These are phyloP conservation scores for Sterrhoptilus dennistouni DNA, from an alignment of 2,113 vertebrate species.

Conservation along the genomic window DNA sequence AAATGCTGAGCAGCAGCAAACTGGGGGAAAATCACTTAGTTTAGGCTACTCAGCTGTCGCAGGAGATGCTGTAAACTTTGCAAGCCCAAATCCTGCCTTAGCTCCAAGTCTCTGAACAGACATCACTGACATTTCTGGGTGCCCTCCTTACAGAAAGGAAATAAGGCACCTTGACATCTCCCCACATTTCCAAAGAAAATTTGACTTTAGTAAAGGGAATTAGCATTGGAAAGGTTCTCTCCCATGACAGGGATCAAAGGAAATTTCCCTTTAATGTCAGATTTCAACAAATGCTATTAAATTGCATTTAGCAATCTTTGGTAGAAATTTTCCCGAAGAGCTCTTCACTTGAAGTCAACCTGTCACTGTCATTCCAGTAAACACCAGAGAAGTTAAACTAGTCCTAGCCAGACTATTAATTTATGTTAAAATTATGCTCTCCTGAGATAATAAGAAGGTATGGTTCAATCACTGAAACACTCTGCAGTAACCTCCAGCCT, in stretches of 20 bases:
- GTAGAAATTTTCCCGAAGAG: slow-evolving; percentile 42
- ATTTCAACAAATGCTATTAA: slow-evolving; percentile 68
- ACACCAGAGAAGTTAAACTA: slow-evolving; percentile 37
- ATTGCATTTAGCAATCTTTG: slow-evolving; percentile 63
- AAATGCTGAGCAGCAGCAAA: neutral
- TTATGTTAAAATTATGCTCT: slow-evolving; percentile 61
- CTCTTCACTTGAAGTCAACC: slow-evolving; percentile 52
- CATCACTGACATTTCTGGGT: slow-evolving; percentile 52
- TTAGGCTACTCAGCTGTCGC: neutral
- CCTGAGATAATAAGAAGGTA: slow-evolving; percentile 23
- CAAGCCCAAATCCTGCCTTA: neutral
- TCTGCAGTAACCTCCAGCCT: neutral
- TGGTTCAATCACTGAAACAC: neutral
- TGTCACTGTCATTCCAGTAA: slow-evolving; percentile 51
- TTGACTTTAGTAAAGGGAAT: slow-evolving; percentile 55
- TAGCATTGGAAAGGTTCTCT: slow-evolving; percentile 63
- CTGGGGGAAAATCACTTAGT: neutral
- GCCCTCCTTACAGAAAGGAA: slow-evolving; percentile 25
- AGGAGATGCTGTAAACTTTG: slow-evolving; percentile 25
- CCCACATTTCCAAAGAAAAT: slow-evolving; percentile 53
- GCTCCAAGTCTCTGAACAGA: neutral
- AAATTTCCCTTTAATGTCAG: slow-evolving; percentile 69
- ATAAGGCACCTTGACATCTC: slow-evolving; percentile 61
- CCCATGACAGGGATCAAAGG: slow-evolving; percentile 68
- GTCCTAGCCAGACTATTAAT: slow-evolving; percentile 33